Conservation (phyloP, 35 echinoderm and acorn worm species). For the Heliocidaris tuberculata region DNA sequence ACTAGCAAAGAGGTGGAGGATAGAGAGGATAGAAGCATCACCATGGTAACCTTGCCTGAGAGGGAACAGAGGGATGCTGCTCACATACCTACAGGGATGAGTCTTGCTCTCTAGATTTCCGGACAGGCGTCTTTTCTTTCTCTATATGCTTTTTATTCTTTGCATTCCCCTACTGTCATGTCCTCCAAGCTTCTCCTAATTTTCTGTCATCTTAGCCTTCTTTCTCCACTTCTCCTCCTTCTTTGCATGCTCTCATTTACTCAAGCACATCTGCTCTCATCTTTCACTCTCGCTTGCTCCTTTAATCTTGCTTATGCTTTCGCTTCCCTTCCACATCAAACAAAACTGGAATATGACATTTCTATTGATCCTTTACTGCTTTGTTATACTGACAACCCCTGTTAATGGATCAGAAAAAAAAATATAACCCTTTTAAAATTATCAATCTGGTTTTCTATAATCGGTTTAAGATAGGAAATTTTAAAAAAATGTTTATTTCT, state of each 20-base stretch:
- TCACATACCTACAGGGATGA: conserved; percentile 3
- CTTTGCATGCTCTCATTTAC: background rate
- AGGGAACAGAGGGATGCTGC: conserved; percentile 30
- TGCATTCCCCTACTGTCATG: background rate
- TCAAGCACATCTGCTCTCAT: background rate
- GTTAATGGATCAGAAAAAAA: no score
- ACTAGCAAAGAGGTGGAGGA: background rate
- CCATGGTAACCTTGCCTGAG: conserved; percentile 30
- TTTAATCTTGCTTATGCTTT: background rate
- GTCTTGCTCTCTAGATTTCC: conserved; percentile 20
- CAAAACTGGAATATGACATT: no score
- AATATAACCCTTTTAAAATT: no score
- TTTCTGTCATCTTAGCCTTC: background rate
- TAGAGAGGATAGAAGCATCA: conserved; percentile 19
- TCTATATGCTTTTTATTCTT: background rate
- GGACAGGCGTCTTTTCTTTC: conserved; percentile 8
- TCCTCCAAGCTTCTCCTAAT: background rate
- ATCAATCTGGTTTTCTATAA: no score
- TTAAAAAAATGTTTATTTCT: no score
- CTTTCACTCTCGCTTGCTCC: background rate
- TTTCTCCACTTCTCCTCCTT: background rate
- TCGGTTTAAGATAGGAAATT: no score
- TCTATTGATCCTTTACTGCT: no score
- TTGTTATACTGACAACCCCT: no score
- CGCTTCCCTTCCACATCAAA: no score